Evolutionary conservation across 2,113 vertebrate genomes (phyloP), one percentile per base, ranked within the genome.

Genomic region (Pomatostomus ruficeps): DNA sequence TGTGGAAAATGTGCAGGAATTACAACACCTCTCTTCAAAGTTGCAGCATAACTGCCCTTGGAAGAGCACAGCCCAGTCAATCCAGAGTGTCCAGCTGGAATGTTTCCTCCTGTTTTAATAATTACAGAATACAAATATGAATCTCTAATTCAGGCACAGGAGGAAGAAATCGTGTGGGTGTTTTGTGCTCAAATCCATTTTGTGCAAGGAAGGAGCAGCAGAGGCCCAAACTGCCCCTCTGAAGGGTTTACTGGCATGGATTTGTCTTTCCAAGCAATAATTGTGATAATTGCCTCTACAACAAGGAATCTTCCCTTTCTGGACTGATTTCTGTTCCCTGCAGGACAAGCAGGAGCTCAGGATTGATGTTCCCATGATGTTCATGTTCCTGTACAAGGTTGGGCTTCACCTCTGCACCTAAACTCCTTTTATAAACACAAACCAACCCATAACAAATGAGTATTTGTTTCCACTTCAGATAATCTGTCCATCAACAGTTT

Each of bases 401-500:
- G 21, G 8, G 36, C 21, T 66, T 84, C 67, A 73, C 24, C 66
- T 88, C 67, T 66, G 68, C 31, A 70, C 63, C 29, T 59, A 78
- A 65, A 48, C 3, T 46, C 11, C 21, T 83, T 80, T 7, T 46
- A 83, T 14, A 91, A 92, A 94, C 76, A 92, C 51, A 86, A 77
- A 80, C 31, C 55, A 81, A 17, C 24, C 75, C 40, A 13, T 55
- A 90, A 88, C 46, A 88, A 88, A 93, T 66, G 55, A 35, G 40
- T 57, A 67, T 80, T 88, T 90, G 46, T 74, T 91, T 77, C 55
- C 55, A 40, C 36, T 80, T 67, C 48, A 80, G 72, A 63, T 49
- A 92, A 62, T 77, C 31, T 55, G 77, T 81, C 67, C 65, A 77
- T 92, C 88, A 93, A 51, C 79, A 36, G 55, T 40, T 94, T 94